Percentiles rank a stretch among this genome's conserved stretches.
These are phyloP conservation scores for Phrynocephalus guinanensis DNA, from an alignment of 2,797 vertebrate species.

Conservation along the genomic window DNA sequence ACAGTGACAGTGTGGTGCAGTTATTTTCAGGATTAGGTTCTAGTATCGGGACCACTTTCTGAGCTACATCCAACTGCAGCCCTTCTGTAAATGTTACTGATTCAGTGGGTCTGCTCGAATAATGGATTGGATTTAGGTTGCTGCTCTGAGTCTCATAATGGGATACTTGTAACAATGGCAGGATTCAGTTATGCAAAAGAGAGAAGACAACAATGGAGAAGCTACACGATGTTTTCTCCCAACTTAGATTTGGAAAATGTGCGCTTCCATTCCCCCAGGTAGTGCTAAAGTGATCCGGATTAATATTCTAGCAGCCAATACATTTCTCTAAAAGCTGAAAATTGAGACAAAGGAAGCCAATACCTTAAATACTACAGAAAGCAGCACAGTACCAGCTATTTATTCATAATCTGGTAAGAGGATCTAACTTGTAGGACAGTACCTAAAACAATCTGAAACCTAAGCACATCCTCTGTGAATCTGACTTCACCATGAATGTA, in stretches of 20 bases:
- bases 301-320: background rate
- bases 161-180: background rate
- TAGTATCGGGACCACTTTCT: background rate
- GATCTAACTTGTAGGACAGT: background rate
- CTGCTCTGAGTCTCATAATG: background rate
- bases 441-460: background rate
- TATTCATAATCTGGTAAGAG: background rate
- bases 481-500: background rate
- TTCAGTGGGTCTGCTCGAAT: too few relatives aligned
- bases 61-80: background rate
- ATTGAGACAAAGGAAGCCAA: background rate
- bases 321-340: background rate
- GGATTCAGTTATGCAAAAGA: background rate
- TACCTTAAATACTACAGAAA: background rate
- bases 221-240: background rate
- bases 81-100: too few relatives aligned
- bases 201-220: background rate
- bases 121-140: background rate
- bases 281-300: too few relatives aligned
- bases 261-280: background rate
- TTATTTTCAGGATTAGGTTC: background rate
- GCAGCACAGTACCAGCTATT: background rate
- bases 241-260: background rate
- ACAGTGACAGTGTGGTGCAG: background rate
- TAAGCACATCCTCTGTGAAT: too few relatives aligned